phyloP scores from a whole-genome alignment of 2,113 vertebrate species.

The Centropristis striata region DNA sequence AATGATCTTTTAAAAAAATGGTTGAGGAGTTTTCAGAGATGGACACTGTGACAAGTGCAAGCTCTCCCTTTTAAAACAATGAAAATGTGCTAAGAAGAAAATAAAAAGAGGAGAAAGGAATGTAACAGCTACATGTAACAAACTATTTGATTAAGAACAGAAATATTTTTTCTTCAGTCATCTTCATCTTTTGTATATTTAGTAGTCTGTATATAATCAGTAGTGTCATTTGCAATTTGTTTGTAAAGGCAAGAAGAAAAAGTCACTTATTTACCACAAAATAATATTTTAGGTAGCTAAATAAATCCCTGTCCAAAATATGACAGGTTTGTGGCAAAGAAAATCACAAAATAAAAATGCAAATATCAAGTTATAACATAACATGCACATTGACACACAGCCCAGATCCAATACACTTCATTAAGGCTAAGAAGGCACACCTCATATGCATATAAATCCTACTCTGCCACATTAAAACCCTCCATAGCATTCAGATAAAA shows the following conservation, averaged over 20 bases:
- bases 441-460: slow-evolving; percentile 26
- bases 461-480: slow-evolving; percentile 16
- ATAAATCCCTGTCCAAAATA: background rate
- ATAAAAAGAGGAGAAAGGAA: background rate
- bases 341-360: slow-evolving; percentile 33
- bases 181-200: background rate
- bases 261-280: background rate
- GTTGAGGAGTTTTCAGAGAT: background rate
- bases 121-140: slow-evolving; percentile 28
- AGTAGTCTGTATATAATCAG: background rate
- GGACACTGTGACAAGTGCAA: background rate
- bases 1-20: background rate
- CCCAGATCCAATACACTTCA: background rate
- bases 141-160: background rate
- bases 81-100: background rate
- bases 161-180: background rate
- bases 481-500: background rate
- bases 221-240: background rate
- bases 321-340: slow-evolving; percentile 6
- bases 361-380: slow-evolving; percentile 21
- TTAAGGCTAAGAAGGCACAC: slow-evolving; percentile 65
- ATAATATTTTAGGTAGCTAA: slow-evolving; percentile 6
- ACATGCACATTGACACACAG: slow-evolving; percentile 1
- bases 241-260: background rate
- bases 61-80: background rate